These are phyloP conservation scores for Eupsittula cactorum DNA, from an alignment of 2,113 vertebrate genomes.

Conservation along the genomic window DNA sequence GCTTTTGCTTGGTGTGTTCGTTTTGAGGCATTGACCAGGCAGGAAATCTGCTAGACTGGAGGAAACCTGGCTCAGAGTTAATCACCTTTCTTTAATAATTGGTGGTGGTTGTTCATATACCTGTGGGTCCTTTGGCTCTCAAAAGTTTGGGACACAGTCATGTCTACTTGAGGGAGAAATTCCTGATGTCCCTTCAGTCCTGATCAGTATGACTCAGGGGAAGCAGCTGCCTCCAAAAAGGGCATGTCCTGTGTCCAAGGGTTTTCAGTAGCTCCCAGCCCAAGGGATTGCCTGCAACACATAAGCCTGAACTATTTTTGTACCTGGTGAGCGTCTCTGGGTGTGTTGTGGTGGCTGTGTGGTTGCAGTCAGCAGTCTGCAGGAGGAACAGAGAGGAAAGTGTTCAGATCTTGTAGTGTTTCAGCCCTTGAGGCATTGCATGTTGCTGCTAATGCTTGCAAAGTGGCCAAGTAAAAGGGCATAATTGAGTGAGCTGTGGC, in stretches of 20 bases:
- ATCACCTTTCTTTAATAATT: not conserved
- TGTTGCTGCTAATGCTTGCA: constrained; percentile 16
- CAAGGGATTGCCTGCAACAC: not conserved
- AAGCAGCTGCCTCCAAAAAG: not conserved
- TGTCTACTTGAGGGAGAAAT: not conserved
- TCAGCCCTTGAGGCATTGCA: constrained; percentile 34
- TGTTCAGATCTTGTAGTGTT: constrained; percentile 33
- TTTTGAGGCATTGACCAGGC: not conserved
- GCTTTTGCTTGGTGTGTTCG: not conserved
- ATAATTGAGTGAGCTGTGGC: not conserved
- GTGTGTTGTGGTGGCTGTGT: constrained; percentile 4
- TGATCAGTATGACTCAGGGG: not conserved
- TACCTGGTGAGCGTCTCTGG: constrained; percentile 31
- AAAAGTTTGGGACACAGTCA: not conserved
- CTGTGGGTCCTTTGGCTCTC: not conserved
- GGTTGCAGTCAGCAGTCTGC: constrained; percentile 28
- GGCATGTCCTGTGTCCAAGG: not conserved
- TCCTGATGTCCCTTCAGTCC: not conserved
- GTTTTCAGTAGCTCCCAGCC: not conserved
- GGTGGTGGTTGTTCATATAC: not conserved
- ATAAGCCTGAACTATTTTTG: constrained; percentile 23
- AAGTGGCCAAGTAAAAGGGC: not conserved
- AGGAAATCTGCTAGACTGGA: not conserved
- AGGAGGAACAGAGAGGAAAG: constrained; percentile 39
- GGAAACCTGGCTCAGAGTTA: not conserved